Conservation (phyloP, 2,113 vertebrate species). For the Odocoileus virginianus region DNA sequence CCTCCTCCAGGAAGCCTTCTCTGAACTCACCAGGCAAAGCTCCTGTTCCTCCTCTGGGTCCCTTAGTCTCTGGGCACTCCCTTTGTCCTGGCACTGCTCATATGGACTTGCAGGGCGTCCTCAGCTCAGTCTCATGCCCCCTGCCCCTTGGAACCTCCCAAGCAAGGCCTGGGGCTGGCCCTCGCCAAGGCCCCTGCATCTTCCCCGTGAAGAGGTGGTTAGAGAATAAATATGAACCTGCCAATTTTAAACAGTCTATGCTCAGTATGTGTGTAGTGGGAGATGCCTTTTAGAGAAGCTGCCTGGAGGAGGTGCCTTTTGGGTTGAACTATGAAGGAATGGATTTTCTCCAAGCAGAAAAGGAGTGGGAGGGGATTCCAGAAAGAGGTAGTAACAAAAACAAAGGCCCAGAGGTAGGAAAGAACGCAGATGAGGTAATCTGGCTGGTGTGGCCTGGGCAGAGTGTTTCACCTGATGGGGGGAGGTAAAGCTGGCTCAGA, state of each 20-base stretch:
- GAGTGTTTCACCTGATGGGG: not conserved
- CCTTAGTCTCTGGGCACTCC: not conserved
- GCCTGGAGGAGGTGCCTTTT: not conserved
- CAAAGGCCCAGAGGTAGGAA: not conserved
- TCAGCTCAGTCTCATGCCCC: not conserved
- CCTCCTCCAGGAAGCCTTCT: slow-evolving; percentile 14
- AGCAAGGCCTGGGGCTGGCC: not conserved
- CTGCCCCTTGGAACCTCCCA: not conserved
- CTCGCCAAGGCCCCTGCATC: not conserved
- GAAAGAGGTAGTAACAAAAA: not conserved
- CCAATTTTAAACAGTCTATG: not conserved
- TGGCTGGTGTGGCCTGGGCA: not conserved
- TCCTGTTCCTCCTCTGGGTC: too few species aligned
- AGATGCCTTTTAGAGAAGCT: not conserved
- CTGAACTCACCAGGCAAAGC: not conserved
- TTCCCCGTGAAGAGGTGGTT: not conserved
- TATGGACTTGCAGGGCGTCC: not conserved
- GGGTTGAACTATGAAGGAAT: not conserved
- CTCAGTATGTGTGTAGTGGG: not conserved
- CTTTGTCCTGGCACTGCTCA: not conserved
- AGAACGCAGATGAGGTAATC: not conserved
- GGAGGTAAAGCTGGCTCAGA: not conserved
- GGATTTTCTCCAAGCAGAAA: not conserved
- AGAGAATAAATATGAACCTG: not conserved
- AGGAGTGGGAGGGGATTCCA: not conserved